phyloP scores from a whole-genome alignment of 2,888 invertebrate species.

The Thecocarcelia acutangulata region DNA sequence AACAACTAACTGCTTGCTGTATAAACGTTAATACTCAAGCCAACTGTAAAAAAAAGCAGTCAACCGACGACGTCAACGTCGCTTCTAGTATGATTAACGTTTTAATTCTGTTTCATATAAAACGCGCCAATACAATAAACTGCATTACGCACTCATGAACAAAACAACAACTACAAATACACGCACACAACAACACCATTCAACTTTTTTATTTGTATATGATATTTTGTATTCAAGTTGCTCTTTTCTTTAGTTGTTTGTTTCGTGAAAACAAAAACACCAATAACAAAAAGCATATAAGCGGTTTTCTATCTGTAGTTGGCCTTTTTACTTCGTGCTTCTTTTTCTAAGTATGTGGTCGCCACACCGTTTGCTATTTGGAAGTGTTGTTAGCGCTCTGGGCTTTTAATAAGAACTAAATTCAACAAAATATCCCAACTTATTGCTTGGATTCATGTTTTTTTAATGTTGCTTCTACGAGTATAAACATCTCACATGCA shows the following conservation, averaged over 20 bases:
- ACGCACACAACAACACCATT: conserved; percentile 9
- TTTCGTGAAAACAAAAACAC: conserved; percentile 37
- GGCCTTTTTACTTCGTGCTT: conserved; percentile 40
- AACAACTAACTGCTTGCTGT: conserved; percentile 64
- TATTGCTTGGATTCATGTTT: conserved; percentile 43
- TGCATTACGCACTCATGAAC: conserved; percentile 46
- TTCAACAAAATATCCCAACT: conserved; percentile 29
- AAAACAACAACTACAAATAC: not conserved
- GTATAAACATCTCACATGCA: not conserved
- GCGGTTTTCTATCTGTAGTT: conserved; percentile 11
- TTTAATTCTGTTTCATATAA: conserved; percentile 55
- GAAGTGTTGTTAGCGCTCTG: conserved; percentile 58
- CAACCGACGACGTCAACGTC: conserved; percentile 31
- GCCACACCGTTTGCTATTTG: conserved; percentile 25
- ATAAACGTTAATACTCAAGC: conserved; percentile 62
- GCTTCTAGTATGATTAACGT: conserved; percentile 54
- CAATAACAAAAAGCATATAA: conserved; percentile 32
- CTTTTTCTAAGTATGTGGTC: conserved; percentile 13
- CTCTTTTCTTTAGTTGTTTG: conserved; percentile 43
- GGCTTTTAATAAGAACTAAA: conserved; percentile 67
- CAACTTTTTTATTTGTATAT: not conserved
- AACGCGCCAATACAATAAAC: conserved; percentile 60
- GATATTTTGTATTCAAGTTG: conserved; percentile 16
- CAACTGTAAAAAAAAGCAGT: conserved; percentile 21
- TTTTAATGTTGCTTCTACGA: not conserved